These are phyloP conservation scores for Tympanoctomys barrerae DNA, from an alignment of 2,797 vertebrate species.

Conservation along the genomic window DNA sequence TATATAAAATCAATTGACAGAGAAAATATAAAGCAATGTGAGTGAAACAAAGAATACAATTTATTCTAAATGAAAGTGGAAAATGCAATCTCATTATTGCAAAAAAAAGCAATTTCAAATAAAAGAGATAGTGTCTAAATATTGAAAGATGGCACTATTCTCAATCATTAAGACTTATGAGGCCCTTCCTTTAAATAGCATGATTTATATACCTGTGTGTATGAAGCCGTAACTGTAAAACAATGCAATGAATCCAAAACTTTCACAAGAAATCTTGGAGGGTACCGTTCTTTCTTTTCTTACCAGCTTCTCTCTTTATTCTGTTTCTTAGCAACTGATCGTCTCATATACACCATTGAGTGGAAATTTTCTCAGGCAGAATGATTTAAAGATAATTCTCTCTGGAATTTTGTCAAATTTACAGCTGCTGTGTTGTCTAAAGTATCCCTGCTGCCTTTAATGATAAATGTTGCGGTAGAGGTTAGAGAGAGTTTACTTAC, in stretches of 20 bases:
- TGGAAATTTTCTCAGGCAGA: constrained; percentile 56
- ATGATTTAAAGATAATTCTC: constrained; percentile 66
- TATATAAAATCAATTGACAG: background rate
- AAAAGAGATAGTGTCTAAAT: background rate
- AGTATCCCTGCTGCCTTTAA: background rate
- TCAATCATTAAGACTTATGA: background rate
- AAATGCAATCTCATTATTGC: background rate
- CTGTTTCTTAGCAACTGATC: constrained; percentile 57
- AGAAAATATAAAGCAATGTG: background rate
- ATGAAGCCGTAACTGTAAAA: background rate
- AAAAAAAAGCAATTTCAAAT: background rate
- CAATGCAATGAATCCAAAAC: background rate
- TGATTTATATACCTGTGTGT: background rate
- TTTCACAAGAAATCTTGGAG: constrained; percentile 10
- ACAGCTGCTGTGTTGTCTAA: background rate
- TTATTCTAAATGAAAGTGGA: background rate
- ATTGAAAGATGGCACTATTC: background rate
- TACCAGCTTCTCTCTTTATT: constrained; percentile 22
- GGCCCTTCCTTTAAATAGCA: background rate
- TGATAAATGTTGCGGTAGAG: constrained; percentile 60
- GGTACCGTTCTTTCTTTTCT: background rate
- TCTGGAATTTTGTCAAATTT: constrained; percentile 59
- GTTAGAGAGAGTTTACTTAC: constrained; percentile 52
- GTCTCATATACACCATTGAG: constrained; percentile 23
- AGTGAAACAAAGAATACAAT: background rate